Conservation (phyloP, 2,797 vertebrate genomes). For the Leontocebus nigricollis region DNA sequence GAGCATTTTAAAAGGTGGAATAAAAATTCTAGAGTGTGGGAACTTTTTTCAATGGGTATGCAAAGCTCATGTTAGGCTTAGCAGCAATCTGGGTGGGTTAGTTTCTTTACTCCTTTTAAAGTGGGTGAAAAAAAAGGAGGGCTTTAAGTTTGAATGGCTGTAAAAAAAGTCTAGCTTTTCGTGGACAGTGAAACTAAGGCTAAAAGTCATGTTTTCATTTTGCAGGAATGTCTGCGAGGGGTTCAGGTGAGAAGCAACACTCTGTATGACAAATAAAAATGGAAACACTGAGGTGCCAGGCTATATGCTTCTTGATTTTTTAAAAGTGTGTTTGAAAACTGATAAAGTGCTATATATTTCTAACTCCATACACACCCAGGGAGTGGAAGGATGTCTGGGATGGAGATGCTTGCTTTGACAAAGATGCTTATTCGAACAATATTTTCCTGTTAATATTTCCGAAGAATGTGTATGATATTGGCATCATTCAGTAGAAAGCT, state of each 20-base stretch:
- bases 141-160: slow-evolving; percentile 11
- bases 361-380: not conserved
- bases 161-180: slow-evolving; percentile 7
- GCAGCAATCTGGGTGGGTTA: not conserved
- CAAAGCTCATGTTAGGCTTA: slow-evolving; percentile 37
- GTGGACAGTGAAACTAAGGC: slow-evolving; percentile 9
- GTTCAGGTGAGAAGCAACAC: not conserved
- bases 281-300: not conserved
- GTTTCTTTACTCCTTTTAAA: slow-evolving; percentile 55
- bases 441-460: not conserved
- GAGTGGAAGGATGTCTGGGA: not conserved
- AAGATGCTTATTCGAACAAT: not conserved
- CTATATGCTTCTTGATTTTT: not conserved
- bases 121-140: not conserved
- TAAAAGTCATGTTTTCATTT: slow-evolving; percentile 11
- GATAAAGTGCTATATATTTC: not conserved
- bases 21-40: not conserved
- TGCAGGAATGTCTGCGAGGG: not conserved
- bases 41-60: not conserved
- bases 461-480: not conserved
- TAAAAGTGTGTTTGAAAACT: not conserved
- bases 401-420: not conserved
- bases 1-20: not conserved
- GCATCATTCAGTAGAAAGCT: not conserved
- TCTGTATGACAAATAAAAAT: not conserved